Percentiles rank a stretch among this genome's conserved stretches.
Evolutionary conservation across 2,797 vertebrate genomes (phyloP).

Genomic region (Tapirus indicus): DNA sequence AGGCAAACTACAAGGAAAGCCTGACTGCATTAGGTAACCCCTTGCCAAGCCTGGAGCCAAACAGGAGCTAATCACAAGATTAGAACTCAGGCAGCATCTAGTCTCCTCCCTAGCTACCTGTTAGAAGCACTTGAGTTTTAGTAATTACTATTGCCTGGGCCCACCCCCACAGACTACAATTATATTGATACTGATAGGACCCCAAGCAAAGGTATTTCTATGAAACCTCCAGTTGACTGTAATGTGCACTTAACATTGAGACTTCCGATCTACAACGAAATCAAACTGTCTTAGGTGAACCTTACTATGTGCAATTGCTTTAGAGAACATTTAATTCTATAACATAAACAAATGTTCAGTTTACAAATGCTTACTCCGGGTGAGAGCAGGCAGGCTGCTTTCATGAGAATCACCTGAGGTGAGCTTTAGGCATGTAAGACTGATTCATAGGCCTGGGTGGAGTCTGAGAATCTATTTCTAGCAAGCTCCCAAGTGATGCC

Average conservation of each 20-base stretch:
- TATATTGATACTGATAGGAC: neutral
- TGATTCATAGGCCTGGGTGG: neutral
- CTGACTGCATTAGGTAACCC: neutral
- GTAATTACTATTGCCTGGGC: neutral
- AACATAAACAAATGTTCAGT: neutral
- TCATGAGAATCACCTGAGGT: neutral
- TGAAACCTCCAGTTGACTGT: neutral
- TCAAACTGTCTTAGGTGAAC: neutral
- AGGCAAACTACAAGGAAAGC: neutral
- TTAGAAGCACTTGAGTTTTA: neutral
- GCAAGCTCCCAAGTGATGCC: neutral
- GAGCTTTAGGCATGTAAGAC: neutral
- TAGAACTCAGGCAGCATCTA: neutral
- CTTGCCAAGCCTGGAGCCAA: neutral
- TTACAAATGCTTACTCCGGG: neutral
- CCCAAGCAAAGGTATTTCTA: neutral
- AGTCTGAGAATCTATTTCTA: neutral
- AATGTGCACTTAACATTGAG: neutral
- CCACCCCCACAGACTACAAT: too few relatives aligned
- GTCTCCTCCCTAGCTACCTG: too few relatives aligned
- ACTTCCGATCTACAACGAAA: neutral
- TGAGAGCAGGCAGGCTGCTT: neutral
- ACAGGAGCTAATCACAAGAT: neutral
- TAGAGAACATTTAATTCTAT: neutral
- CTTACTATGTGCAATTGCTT: neutral